Conservation (phyloP, 2,113 vertebrate genomes). For the Anarhynchus alexandrinus region DNA sequence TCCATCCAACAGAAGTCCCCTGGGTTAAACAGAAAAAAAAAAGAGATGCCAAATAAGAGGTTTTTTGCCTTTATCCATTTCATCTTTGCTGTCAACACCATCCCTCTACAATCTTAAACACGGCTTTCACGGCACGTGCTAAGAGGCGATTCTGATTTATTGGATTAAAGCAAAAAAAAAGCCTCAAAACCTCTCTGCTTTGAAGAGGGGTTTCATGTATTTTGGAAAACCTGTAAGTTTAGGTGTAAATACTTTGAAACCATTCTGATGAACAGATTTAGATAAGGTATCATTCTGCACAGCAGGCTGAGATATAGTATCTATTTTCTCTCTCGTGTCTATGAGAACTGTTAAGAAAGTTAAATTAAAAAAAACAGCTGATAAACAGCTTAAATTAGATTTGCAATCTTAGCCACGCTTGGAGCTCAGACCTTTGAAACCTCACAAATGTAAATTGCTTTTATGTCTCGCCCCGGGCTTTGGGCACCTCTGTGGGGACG, state of each 20-base stretch:
- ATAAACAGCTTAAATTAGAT: not conserved
- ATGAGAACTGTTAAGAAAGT: not conserved
- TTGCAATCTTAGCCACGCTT: not conserved
- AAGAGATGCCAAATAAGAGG: not conserved
- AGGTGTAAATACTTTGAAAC: not conserved
- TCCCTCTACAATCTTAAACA: not conserved
- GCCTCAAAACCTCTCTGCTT: not conserved
- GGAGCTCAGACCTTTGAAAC: not conserved
- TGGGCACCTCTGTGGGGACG: not conserved
- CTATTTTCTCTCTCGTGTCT: not conserved
- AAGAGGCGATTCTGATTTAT: not conserved
- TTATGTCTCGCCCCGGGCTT: not conserved
- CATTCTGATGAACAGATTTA: not conserved
- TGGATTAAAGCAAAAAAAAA: not conserved
- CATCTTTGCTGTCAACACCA: not conserved
- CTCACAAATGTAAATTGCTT: not conserved
- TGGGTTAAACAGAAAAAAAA: not conserved
- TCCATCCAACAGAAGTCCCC: not conserved
- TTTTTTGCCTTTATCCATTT: not conserved
- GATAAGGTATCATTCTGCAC: not conserved
- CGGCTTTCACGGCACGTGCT: rapidly evolving
- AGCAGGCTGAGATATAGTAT: not conserved
- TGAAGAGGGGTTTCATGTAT: not conserved
- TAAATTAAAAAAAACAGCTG: not conserved
- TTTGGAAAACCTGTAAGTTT: not conserved